A percentile compares a stretch with the other conserved stretches of the same genome.
These are phyloP conservation scores for Hemichromis elongatus DNA, from an alignment of 2,113 vertebrate genomes.

Conservation along the genomic window DNA sequence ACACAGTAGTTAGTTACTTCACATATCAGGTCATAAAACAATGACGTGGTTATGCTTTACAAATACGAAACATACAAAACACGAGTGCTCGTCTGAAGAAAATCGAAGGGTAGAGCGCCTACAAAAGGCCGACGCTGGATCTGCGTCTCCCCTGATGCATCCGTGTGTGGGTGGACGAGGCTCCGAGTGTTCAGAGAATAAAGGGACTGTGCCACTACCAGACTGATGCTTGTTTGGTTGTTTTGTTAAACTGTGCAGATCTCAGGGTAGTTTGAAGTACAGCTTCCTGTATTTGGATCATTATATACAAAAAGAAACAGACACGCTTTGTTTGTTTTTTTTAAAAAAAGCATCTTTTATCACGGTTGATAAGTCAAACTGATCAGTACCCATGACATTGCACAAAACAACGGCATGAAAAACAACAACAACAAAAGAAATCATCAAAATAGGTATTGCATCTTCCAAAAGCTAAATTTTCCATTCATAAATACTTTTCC, in stretches of 20 bases:
- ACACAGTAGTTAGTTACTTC: neutral
- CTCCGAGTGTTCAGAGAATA: neutral
- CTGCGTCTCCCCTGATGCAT: neutral
- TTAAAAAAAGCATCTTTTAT: constrained; percentile 62
- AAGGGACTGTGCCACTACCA: neutral
- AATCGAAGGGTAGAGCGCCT: neutral
- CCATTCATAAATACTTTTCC: constrained; percentile 71
- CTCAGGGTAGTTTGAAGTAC: neutral
- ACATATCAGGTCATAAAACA: neutral
- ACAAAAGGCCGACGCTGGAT: neutral
- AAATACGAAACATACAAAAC: no score
- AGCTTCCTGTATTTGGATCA: neutral
- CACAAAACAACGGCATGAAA: constrained; percentile 74
- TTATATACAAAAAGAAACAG: neutral
- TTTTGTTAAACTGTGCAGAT: neutral
- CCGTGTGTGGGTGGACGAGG: neutral
- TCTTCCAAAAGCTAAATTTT: constrained; percentile 69
- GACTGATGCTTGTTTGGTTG: neutral
- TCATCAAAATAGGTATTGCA: constrained; percentile 72
- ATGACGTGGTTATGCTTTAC: neutral
- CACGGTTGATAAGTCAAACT: constrained; percentile 47
- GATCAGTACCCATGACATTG: constrained; percentile 69
- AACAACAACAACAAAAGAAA: constrained; percentile 36
- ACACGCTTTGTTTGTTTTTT: neutral
- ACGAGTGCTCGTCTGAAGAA: neutral